Base-by-base conservation (phyloP, 1,140 invertebrate genomes). In the Potamilus streckersoni region DNA sequence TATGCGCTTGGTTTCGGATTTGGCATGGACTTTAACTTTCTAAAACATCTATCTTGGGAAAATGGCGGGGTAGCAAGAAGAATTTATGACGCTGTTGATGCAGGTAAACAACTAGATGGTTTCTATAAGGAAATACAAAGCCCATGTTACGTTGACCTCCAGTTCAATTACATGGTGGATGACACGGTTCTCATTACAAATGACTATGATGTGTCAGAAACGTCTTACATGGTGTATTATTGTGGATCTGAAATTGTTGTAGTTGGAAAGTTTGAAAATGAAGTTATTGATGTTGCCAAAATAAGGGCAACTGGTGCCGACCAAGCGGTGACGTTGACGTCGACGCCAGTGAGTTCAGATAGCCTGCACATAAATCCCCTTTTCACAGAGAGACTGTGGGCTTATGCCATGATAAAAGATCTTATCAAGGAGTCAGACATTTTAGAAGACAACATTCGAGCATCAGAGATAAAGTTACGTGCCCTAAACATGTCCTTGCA, bases 201-300 rank as follows among this genome's bases (percentile, higher is more conserved):
- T 1, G 20, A 60, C 16, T 14, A 57, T 16, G 67, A 73, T 16
- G 12, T 67, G 6, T 59, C 72, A 58, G 20, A 73, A 57, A 73
- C 49, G 31, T n/a, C 38, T 11, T 61, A 59, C 27, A n/a, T 73
- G n/a, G 57, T 67, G 56, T 73, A 67, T 19, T 63, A 73, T 20
- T 73, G 72, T 56, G 72, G 72, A 38, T 59, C 23, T 67, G 72
- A 73, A 60, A 20, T 73, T 49, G 15, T 66, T 19, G 38, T 73
- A 8, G 17, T 63, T 23, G 72, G 72, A 1, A 59, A 65, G 72
- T 60, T 65, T 16, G 12, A 60, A 11, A 63, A 63, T 14, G 20
- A 55, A 13, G 23, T 31, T 5, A 17, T 12, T 13, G 31, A 67
- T 14, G 19, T 16, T 1, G 56, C 72, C 16, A 31, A 11, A 2